These are phyloP conservation scores for Cinclus mexicanus DNA, from an alignment of 2,113 vertebrate genomes.

Conservation along the genomic window DNA sequence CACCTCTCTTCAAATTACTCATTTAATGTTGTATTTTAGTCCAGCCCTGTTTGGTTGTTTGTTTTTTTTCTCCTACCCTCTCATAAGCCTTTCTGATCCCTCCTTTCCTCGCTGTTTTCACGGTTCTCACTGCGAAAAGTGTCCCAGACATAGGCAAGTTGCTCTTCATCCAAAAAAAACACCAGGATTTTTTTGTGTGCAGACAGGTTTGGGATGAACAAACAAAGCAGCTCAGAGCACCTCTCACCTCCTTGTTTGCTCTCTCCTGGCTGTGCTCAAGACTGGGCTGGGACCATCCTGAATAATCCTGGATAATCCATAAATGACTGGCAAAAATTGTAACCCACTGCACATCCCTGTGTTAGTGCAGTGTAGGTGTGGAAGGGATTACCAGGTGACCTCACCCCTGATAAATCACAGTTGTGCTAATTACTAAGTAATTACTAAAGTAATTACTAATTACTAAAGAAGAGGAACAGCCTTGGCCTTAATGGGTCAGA, in stretches of 20 bases:
- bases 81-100: background rate
- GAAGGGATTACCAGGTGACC: too few species aligned
- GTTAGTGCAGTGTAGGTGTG: too few species aligned
- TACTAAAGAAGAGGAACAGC: too few species aligned
- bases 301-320: background rate
- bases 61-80: background rate
- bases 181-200: rapidly evolving
- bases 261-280: background rate
- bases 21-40: background rate
- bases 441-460: too few species aligned
- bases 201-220: background rate
- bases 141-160: background rate
- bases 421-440: too few species aligned
- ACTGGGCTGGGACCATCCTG: too few species aligned
- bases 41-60: background rate
- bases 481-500: too few species aligned
- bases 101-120: background rate
- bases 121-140: background rate
- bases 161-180: background rate
- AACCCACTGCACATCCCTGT: rapidly evolving
- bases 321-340: background rate
- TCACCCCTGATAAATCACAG: too few species aligned
- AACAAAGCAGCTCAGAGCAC: background rate
- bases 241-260: background rate
- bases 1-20: background rate